Evolutionary conservation across 2,888 invertebrate species (phyloP).

Genomic region (Ctenicera cuprea): DNA sequence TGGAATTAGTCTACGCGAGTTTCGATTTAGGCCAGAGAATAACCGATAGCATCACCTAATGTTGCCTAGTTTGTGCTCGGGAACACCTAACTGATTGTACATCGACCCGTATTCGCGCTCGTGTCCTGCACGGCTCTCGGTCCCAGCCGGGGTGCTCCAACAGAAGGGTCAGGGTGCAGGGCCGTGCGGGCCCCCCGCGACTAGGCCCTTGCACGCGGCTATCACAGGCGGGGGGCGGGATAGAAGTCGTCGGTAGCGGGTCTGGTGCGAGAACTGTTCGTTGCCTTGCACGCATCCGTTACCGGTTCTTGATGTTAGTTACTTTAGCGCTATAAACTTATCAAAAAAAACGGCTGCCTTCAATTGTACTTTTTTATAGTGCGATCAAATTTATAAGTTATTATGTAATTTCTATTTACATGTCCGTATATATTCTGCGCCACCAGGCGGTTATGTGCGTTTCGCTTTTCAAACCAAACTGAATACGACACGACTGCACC

Average conservation of each 20-base stretch:
- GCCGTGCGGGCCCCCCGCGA: conserved; percentile 57
- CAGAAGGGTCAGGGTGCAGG: conserved; percentile 54
- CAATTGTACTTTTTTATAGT: conserved; percentile 69
- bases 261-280: conserved; percentile 53
- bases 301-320: conserved; percentile 58
- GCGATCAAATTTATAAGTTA: conserved; percentile 62
- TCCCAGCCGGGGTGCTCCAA: conserved; percentile 52
- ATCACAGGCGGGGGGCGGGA: conserved; percentile 59
- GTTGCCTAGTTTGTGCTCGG: conserved; percentile 68
- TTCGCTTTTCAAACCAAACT: conserved; percentile 59
- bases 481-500: conserved; percentile 41
- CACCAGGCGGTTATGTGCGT: conserved; percentile 67
- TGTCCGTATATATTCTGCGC: conserved; percentile 67
- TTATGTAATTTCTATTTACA: conserved; percentile 69
- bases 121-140: conserved; percentile 54
- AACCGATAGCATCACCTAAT: conserved; percentile 61
- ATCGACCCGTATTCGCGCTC: conserved; percentile 55
- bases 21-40: conserved; percentile 73
- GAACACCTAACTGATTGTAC: conserved; percentile 62
- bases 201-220: conserved; percentile 55
- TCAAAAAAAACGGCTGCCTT: conserved; percentile 54
- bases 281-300: conserved; percentile 59
- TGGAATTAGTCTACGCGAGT: conserved; percentile 73
- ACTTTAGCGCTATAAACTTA: conserved; percentile 46
- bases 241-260: conserved; percentile 47